Base-by-base conservation (phyloP, 2,113 vertebrate genomes). In the Nyctibius bracteatus region DNA sequence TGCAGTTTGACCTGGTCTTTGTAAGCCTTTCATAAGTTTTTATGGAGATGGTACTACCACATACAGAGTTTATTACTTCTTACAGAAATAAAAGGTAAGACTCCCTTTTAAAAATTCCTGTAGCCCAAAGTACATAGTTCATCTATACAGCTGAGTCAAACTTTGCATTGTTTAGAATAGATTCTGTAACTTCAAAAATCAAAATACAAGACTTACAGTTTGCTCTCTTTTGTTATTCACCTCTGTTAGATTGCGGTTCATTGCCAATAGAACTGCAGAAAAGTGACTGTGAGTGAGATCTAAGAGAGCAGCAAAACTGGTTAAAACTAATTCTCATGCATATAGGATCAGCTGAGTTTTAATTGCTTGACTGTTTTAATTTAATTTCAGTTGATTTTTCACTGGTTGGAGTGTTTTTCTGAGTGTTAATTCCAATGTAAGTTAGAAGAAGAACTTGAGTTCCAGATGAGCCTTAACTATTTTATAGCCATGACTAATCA, bases 401-500 rank as follows among this genome's bases (percentile, higher is more conserved):
- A 10, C 10, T 89, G 57, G 46, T 80, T 74, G 39, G n/a, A 68
- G 31, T 77, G 71, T 77, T 63, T 83, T 95, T 39, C 63, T 94
- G 80, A 70, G 54, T 96, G 46, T 94, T 81, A 49, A 43, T 68
- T 96, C 49, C 63, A 62, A 23, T 96, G 83, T 88, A 89, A 94
- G 67, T 93, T 95, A 54, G 61, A 91, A 65, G 52, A 80, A 89
- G 77, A 94, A 66, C 28, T 71, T 35, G 85, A 87, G 90, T 72
- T 57, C 78, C 82, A 90, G 86, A 86, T 96, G 86, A 97, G 43
- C 71, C 67, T 77, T 46, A 88, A 85, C 33, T 87, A 18, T 96
- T 96, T 98, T 97, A 98, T 75, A 96, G 35, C 95, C 85, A 73
- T 83, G 44, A 96, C 94, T 97, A 97, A 95, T 96, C 77, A 81